Percentiles rank a stretch among this genome's conserved stretches.
These are phyloP conservation scores for Drosophila rhopaloa DNA, from an alignment of 1,140 invertebrate genomes.

Conservation along the genomic window DNA sequence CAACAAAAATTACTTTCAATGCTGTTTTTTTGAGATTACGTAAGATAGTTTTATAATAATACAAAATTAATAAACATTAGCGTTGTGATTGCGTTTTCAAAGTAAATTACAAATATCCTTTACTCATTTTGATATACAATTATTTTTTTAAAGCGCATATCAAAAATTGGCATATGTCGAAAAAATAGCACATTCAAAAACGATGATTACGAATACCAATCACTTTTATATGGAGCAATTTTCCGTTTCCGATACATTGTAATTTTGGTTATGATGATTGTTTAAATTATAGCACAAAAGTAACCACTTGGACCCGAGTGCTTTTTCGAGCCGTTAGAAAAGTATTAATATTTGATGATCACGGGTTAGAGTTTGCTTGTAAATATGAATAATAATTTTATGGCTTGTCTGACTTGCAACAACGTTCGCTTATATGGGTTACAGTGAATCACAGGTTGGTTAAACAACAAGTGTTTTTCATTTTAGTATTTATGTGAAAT, in stretches of 20 bases:
- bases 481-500: not conserved
- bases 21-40: no score
- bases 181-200: not conserved
- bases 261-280: not conserved
- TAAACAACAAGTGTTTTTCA: not conserved
- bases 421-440: constrained; percentile 11
- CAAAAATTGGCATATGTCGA: not conserved
- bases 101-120: not conserved
- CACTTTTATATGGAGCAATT: not conserved
- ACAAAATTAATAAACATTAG: not conserved
- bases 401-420: constrained; percentile 3
- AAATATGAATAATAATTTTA: constrained; percentile 4
- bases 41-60: not conserved
- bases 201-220: not conserved
- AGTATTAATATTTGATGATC: constrained; percentile 18
- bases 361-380: constrained; percentile 24
- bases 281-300: not conserved
- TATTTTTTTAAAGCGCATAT: not conserved
- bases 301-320: not conserved
- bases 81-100: not conserved
- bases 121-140: not conserved
- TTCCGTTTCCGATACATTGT: not conserved
- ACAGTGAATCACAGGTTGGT: constrained; percentile 9
- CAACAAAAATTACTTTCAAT: not conserved
- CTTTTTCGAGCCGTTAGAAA: constrained; percentile 4